Conservation (phyloP, 2,113 vertebrate genomes). For the Psilopogon haemacephalus region DNA sequence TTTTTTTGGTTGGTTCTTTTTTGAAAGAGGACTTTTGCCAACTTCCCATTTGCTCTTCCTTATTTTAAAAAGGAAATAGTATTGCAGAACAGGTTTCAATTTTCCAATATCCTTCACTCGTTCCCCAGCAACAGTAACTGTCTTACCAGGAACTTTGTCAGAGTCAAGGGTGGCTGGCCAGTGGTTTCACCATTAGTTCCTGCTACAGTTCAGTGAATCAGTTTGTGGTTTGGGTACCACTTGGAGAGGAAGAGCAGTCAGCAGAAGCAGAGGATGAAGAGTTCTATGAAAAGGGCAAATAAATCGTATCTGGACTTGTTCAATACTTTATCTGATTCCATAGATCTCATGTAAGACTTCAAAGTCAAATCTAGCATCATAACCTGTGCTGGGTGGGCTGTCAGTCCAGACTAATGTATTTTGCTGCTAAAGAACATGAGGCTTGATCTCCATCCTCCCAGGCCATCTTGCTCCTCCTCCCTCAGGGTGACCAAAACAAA, state of each 20-base stretch:
- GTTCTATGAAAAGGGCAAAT: not conserved
- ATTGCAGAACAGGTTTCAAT: not conserved
- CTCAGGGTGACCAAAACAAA: not conserved
- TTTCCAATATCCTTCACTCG: not conserved
- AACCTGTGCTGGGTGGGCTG: accelerated
- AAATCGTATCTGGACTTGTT: not conserved
- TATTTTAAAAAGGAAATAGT: not conserved
- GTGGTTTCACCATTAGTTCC: not conserved
- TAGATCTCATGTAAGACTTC: not conserved
- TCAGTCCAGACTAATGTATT: not conserved
- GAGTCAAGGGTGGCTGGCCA: accelerated
- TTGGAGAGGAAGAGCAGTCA: not conserved
- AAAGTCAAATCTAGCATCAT: not conserved
- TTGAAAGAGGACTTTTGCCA: not conserved
- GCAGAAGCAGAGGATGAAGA: not conserved
- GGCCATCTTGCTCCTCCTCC: not conserved
- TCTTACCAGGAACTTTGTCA: not conserved
- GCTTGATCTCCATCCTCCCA: not conserved
- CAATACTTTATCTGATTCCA: not conserved
- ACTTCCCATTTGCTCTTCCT: not conserved
- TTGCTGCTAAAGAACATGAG: not conserved
- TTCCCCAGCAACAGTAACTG: not conserved
- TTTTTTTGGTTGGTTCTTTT: not conserved
- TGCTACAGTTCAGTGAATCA: not conserved
- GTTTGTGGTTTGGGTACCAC: not conserved